A percentile compares a stretch with the other conserved stretches of the same genome.
phyloP scores from a whole-genome alignment of 2,888 invertebrate genomes.

The Hermaeophaga mercurialis region DNA sequence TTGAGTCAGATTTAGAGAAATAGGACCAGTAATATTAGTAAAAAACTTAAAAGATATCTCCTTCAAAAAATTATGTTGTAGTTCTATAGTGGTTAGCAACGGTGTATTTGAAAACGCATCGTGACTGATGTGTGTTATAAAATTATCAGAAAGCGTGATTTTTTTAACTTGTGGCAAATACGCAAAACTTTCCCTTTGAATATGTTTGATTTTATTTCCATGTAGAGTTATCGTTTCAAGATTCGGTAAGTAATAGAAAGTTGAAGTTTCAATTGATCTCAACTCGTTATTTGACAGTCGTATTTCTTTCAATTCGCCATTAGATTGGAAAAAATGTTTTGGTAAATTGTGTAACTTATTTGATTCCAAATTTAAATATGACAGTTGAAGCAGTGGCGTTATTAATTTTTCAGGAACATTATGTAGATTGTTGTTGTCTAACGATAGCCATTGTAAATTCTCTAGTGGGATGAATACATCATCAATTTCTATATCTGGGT shows the following conservation, averaged over 20 bases:
- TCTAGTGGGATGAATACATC: slow-evolving; percentile 72
- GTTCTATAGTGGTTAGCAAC: slow-evolving; percentile 76
- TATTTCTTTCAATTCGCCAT: slow-evolving; percentile 76
- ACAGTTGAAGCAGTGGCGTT: slow-evolving; percentile 69
- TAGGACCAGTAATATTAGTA: slow-evolving; percentile 71
- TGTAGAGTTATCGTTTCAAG: slow-evolving; percentile 79
- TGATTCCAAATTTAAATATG: slow-evolving; percentile 85
- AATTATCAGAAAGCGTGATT: slow-evolving; percentile 83
- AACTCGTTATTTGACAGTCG: slow-evolving; percentile 83
- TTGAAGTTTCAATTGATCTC: slow-evolving; percentile 68
- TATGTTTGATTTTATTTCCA: slow-evolving; percentile 74
- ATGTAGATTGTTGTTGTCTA: slow-evolving; percentile 87
- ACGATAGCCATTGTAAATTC: slow-evolving; percentile 79
- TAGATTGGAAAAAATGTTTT: slow-evolving; percentile 70
- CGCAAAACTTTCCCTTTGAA: slow-evolving; percentile 75
- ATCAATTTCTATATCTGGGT: slow-evolving; percentile 69
- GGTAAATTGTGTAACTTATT: slow-evolving; percentile 78
- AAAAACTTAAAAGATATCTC: slow-evolving; percentile 71
- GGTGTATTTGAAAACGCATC: slow-evolving; percentile 78
- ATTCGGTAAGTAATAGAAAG: slow-evolving; percentile 74
- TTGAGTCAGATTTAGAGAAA: slow-evolving; percentile 77
- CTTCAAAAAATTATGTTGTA: slow-evolving; percentile 78
- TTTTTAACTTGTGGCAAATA: slow-evolving; percentile 80
- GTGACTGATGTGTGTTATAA: slow-evolving; percentile 72
- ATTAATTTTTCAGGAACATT: slow-evolving; percentile 73